Conservation (phyloP, 2,888 invertebrate species). For the Deilephila porcellus region DNA sequence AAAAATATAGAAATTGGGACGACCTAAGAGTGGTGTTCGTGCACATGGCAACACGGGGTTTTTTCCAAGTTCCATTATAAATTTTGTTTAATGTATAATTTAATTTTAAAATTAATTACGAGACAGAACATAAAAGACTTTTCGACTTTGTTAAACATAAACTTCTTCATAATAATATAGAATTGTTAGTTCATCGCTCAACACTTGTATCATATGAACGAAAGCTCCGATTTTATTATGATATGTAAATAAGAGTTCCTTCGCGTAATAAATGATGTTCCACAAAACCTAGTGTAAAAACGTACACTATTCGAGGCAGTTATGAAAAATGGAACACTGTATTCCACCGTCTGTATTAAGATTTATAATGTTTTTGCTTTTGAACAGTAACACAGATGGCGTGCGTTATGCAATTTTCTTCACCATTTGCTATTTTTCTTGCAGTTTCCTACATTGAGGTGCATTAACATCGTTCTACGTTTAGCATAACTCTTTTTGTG, state of each 20-base stretch:
- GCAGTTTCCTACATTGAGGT: not conserved
- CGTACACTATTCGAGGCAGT: conserved; percentile 12
- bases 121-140: too few relatives aligned
- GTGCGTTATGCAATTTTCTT: conserved; percentile 1
- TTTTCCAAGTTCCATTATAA: too few relatives aligned
- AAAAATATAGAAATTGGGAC: too few relatives aligned
- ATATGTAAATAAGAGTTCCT: conserved; percentile 24
- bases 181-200: conserved; percentile 3
- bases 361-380: conserved; percentile 18
- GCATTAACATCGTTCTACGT: not conserved
- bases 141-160: not conserved
- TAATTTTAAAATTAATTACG: too few relatives aligned
- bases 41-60: too few relatives aligned
- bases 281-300: conserved; percentile 21
- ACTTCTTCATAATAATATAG: not conserved
- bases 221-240: conserved; percentile 14
- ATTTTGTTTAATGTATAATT: too few relatives aligned
- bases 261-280: conserved; percentile 19
- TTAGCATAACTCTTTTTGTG: too few relatives aligned
- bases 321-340: conserved; percentile 22
- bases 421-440: not conserved
- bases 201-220: not conserved
- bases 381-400: conserved; percentile 1
- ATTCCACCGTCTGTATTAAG: conserved; percentile 20
- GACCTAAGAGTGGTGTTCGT: too few relatives aligned